Base-by-base conservation (phyloP, 2,888 invertebrate genomes). In the Rutpela maculata region DNA sequence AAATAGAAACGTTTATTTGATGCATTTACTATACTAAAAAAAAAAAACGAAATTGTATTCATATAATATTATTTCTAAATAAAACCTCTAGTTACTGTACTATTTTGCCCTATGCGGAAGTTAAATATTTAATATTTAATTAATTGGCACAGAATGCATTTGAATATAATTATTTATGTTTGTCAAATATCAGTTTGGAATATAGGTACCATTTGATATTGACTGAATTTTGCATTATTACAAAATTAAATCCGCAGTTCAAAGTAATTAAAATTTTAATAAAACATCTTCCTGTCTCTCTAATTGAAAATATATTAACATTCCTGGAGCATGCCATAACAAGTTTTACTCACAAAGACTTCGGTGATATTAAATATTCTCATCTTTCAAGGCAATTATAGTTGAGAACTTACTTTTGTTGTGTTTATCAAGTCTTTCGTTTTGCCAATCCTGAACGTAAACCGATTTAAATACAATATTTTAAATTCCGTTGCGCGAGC, bases 401-500 rank as follows among this genome's bases (percentile, higher is more conserved):
- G 60, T 60, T 60, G 70, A 18, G 15, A 70, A 70, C 70, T 69
- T 35, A 69, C 59, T 70, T 70, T 57, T 70, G 70, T 60, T 70
- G 60, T 70, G 60, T 70, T 70, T 60, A 60, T 70, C 35, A 70
- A 70, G 60, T 70, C 59, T 22, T 56, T 60, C 70, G 31, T 69
- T 59, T 19, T 38, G 18, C 57, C 69, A 69, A 59, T 70, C 50
- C 70, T 22, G 43, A 43, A 69, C 57, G 35, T 60, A 60, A 70
- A 70, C 70, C 38, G 60, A 70, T 70, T 60, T 56, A 35, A 70
- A 69, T 59, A 59, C 59, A 18, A 69, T 59, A 69, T 55, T 69
- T 26, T 69, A 57, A 69, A 69, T 69, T 59, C 38, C 56, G 17
- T 56, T 55, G 68, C 15, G 35, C 17, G 15, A 38, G 70, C 60